A percentile compares a stretch with the other conserved stretches of the same genome.
Evolutionary conservation across 2,797 vertebrate genomes (phyloP).

Genomic region (Myotis myotis): DNA sequence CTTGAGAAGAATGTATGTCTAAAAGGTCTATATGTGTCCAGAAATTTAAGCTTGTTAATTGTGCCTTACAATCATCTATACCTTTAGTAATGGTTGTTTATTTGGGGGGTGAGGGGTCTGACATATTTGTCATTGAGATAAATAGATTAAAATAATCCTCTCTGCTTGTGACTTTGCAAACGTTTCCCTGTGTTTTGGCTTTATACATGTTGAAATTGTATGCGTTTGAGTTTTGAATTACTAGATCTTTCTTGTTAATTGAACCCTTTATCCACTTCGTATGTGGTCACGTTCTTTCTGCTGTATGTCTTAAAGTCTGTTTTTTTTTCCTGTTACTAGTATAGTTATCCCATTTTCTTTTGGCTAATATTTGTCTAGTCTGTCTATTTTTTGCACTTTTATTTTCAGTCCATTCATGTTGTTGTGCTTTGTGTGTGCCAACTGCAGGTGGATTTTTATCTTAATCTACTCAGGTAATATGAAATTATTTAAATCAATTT

Average conservation of each 20-base stretch:
- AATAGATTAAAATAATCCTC: not conserved
- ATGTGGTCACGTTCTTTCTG: not conserved
- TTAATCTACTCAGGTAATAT: not conserved
- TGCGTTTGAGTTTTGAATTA: slow-evolving; percentile 32
- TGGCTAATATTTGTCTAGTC: not conserved
- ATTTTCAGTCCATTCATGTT: not conserved
- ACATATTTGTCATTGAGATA: not conserved
- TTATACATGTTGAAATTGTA: not conserved
- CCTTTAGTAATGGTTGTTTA: not conserved
- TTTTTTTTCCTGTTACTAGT: not conserved
- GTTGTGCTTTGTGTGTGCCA: not conserved
- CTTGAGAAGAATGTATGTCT: not conserved
- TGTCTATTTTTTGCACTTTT: not conserved
- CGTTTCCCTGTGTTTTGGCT: not conserved
- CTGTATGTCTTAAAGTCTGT: not conserved
- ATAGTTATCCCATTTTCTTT: not conserved
- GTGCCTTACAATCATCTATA: not conserved
- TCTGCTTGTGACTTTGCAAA: not conserved
- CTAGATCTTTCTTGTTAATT: not conserved
- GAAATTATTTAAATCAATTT: not conserved
- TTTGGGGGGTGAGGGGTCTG: not conserved
- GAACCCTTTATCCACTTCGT: not conserved
- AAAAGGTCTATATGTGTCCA: not conserved
- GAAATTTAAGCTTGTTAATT: slow-evolving; percentile 17
- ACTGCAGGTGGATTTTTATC: not conserved